phyloP scores from a whole-genome alignment of 2,888 invertebrate genomes.

The Onchidella celtica region DNA sequence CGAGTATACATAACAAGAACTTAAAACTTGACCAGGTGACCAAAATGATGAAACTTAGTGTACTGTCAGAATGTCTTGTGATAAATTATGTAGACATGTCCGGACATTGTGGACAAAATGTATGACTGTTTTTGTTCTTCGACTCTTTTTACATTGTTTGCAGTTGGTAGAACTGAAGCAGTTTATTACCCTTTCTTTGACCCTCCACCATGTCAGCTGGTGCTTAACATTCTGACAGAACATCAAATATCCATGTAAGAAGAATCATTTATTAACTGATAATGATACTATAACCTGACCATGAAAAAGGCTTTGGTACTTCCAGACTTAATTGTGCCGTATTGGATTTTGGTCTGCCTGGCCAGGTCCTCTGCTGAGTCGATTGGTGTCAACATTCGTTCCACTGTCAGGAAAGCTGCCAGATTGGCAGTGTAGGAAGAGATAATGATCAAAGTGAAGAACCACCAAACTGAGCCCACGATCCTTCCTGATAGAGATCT shows the following conservation, averaged over 20 bases:
- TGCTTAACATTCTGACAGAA: not conserved
- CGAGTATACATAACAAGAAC: no score
- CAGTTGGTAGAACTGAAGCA: no score
- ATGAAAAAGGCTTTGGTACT: conserved; percentile 94
- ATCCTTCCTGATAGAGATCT: conserved; percentile 95
- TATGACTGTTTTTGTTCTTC: no score
- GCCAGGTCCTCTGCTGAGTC: conserved; percentile 94
- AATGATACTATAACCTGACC: no score
- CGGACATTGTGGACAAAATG: no score
- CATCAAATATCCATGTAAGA: not conserved
- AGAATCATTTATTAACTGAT: not conserved
- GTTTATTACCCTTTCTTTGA: no score
- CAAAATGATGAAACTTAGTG: no score
- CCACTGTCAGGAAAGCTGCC: conserved; percentile 95
- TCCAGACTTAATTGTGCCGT: conserved; percentile 87
- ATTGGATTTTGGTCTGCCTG: conserved; percentile 84
- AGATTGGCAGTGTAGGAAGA: conserved; percentile 99
- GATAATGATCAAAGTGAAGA: conserved; percentile 98
- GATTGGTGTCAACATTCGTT: conserved; percentile 96
- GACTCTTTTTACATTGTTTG: no score
- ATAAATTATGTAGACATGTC: no score
- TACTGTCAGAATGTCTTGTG: no score
- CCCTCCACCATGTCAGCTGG: no score
- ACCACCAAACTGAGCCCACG: conserved; percentile 99
- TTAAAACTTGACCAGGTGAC: no score